Percentiles rank a stretch among this genome's conserved stretches.
Evolutionary conservation across 2,888 invertebrate genomes (phyloP).

Genomic region (Apodemia mormo): DNA sequence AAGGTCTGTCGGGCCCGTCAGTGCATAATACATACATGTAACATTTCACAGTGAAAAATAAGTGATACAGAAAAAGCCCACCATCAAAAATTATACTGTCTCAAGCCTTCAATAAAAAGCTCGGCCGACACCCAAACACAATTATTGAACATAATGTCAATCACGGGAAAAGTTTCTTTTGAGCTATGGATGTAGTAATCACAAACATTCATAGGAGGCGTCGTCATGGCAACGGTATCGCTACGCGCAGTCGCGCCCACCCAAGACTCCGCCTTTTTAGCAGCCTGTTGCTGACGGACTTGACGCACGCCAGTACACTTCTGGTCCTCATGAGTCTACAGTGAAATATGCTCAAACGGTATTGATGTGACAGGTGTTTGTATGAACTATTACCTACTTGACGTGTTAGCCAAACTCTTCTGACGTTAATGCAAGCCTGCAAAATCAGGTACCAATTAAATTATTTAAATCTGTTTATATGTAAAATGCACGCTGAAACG

Average conservation of each 20-base stretch:
- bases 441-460: constrained; percentile 58
- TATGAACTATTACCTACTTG: constrained; percentile 41
- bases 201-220: constrained; percentile 74
- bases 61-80: not conserved
- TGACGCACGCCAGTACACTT: constrained; percentile 65
- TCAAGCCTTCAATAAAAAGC: constrained; percentile 29
- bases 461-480: constrained; percentile 26
- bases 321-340: constrained; percentile 54
- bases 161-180: constrained; percentile 57
- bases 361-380: constrained; percentile 34
- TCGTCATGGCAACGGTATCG: constrained; percentile 67
- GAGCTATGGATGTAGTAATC: constrained; percentile 55
- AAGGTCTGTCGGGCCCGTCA: not conserved
- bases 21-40: not conserved
- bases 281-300: constrained; percentile 75
- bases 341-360: constrained; percentile 40
- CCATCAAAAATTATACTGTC: not conserved
- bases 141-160: constrained; percentile 60
- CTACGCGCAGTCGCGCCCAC: constrained; percentile 64
- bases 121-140: constrained; percentile 44
- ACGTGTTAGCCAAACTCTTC: constrained; percentile 44
- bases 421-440: constrained; percentile 58
- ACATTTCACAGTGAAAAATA: not conserved
- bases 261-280: constrained; percentile 60
- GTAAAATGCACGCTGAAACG: not conserved